Evolutionary conservation across 1,140 invertebrate species (phyloP).

Genomic region (Idris sp.): DNA sequence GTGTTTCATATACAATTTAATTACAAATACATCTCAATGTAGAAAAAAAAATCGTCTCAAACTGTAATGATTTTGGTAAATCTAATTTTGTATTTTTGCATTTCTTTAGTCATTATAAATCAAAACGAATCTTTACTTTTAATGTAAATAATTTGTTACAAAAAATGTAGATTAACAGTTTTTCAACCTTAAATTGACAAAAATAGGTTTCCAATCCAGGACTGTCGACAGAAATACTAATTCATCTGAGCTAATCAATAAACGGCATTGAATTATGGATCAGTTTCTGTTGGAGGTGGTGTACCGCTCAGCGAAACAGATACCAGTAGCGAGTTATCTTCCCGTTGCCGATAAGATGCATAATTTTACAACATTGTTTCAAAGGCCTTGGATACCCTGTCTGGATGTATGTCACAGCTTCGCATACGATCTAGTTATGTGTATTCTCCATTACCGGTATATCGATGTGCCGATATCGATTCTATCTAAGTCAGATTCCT

Average conservation of each 20-base stretch:
- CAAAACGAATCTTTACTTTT: no score
- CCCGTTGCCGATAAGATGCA: constrained; percentile 53
- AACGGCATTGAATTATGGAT: constrained; percentile 41
- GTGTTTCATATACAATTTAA: constrained; percentile 11
- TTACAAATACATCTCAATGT: neutral
- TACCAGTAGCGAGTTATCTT: constrained; percentile 52
- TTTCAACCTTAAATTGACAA: no score
- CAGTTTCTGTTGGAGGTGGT: constrained; percentile 31
- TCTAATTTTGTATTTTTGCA: no score
- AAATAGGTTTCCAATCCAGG: no score
- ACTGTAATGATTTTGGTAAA: no score
- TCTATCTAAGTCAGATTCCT: constrained; percentile 54
- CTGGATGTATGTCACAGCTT: constrained; percentile 55
- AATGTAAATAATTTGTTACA: no score
- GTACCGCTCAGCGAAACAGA: constrained; percentile 29
- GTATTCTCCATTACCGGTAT: constrained; percentile 43
- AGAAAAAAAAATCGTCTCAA: no score
- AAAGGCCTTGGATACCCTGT: constrained; percentile 49
- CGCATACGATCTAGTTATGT: constrained; percentile 46
- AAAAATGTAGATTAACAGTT: no score
- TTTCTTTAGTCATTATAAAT: no score
- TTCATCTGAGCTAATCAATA: constrained; percentile 52
- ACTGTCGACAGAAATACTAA: constrained; percentile 20
- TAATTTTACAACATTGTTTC: constrained; percentile 62
- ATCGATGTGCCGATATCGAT: constrained; percentile 44